Evolutionary conservation across 2,797 vertebrate species (phyloP).

Genomic region (Nyctibius grandis): DNA sequence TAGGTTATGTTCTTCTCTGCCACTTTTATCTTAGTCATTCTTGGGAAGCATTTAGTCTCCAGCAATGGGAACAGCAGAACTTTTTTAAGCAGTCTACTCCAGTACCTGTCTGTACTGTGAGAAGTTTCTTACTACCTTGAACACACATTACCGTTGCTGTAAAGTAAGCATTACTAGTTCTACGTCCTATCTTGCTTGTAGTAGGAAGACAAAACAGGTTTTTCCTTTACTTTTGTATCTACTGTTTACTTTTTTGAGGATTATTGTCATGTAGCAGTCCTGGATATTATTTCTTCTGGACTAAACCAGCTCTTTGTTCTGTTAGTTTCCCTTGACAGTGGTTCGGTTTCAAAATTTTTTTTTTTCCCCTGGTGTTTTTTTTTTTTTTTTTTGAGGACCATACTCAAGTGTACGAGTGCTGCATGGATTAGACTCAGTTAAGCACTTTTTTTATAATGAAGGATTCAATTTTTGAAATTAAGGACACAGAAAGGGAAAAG

Average conservation of each 20-base stretch:
- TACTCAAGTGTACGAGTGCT: not conserved
- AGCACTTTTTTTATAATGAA: not conserved
- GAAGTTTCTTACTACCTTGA: not conserved
- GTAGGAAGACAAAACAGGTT: not conserved
- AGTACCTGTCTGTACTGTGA: not conserved
- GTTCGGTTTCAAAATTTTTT: not conserved
- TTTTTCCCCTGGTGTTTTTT: no score
- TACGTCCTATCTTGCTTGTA: not conserved
- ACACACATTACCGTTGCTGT: not conserved
- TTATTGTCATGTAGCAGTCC: not conserved
- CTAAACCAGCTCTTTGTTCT: not conserved
- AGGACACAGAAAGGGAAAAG: not conserved
- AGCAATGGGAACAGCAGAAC: not conserved
- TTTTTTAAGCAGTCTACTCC: not conserved
- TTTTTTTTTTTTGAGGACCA: not conserved
- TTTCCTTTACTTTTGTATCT: not conserved
- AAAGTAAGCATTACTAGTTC: not conserved
- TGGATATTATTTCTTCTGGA: not conserved
- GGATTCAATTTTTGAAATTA: not conserved
- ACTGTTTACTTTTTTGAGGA: not conserved
- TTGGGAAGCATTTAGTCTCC: not conserved
- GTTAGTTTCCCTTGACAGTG: not conserved
- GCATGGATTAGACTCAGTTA: not conserved
- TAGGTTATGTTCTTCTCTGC: not conserved
- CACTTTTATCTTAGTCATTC: not conserved